Evolutionary conservation across 1,140 invertebrate genomes (phyloP).

Genomic region (Elysia chlorotica): DNA sequence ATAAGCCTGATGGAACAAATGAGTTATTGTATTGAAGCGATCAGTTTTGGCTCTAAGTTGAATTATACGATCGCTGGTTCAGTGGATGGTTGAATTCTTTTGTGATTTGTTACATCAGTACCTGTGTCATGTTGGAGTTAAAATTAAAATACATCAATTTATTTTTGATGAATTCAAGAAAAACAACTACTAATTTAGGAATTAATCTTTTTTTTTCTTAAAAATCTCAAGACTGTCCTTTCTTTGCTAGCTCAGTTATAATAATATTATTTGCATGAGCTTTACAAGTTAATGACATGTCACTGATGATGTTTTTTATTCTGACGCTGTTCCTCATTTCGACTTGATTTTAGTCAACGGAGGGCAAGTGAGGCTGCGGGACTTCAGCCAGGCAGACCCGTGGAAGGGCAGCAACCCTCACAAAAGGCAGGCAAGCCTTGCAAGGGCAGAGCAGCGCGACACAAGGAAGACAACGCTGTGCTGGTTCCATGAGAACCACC

Average conservation of each 20-base stretch:
- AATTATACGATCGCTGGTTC: too few relatives aligned
- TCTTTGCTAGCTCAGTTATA: background rate
- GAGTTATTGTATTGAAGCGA: too few relatives aligned
- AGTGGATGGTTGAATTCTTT: too few relatives aligned
- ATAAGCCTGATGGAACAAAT: too few relatives aligned
- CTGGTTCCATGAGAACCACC: constrained; percentile 88
- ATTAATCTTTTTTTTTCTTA: background rate
- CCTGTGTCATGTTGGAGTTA: too few relatives aligned
- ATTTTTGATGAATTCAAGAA: too few relatives aligned
- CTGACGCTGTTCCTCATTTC: background rate
- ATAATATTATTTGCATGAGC: background rate
- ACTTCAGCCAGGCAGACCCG: constrained; percentile 49
- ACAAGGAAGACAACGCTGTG: constrained; percentile 71
- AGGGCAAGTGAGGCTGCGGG: constrained; percentile 74
- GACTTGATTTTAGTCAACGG: constrained; percentile 64
- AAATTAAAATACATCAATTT: too few relatives aligned
- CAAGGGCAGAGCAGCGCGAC: constrained; percentile 51
- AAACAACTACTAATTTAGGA: too few relatives aligned
- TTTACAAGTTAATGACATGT: background rate
- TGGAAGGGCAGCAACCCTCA: constrained; percentile 29
- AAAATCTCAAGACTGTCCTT: background rate
- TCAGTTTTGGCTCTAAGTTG: too few relatives aligned
- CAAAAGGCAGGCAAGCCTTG: constrained; percentile 24
- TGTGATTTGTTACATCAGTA: too few relatives aligned
- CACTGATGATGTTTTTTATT: background rate